Evolutionary conservation across 2,888 invertebrate genomes (phyloP), one percentile per base, ranked within the genome.

Genomic region (Polydesmus complanatus): DNA sequence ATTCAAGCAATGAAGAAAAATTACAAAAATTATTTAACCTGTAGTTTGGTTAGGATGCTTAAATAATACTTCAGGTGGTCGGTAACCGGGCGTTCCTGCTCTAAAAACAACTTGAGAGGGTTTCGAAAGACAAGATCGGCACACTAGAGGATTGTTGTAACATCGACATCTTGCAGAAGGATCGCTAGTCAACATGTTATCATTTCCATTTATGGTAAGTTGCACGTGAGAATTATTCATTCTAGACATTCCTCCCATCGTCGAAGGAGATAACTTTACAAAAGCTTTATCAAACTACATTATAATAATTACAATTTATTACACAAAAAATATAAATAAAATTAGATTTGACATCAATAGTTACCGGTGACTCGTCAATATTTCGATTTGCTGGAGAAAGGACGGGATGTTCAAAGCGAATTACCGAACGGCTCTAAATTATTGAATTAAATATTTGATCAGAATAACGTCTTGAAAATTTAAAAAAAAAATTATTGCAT

Each of bases 81-180:
- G 79, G 74, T 87, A 92, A 47, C 92, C 92, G 58, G 90, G 89
- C 53, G 92, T 92, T 64, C 92, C 92, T 59, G 91, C 91, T 68
- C 91, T 78, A 2, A 87, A 82, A 5, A 89, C 90, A 57, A 81
- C 78, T 66, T 85, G 81, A 56, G 18, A 25, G 2, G 55, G 60
- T 57, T 56, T 55, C 1, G 18, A 14, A 19, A 55, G 49, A 56
- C 60, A 60, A 23, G n/a, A 14, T 11, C 79, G 77, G 73, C 90
- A 90, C 37, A 85, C 78, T 71, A 75, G 78, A 1, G 83, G 77
- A 71, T 81, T 80, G 18, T 82, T 84, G 69, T 78, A 81, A 73
- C 88, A 88, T 61, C 76, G 77, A 73, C 88, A 88, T 22, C 2
- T 19, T 47, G 3, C 8, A 25, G n/a, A 47, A 27, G 1, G 19